Evolutionary conservation across 2,797 vertebrate species (phyloP).

Genomic region (Micromesistius poutassou): DNA sequence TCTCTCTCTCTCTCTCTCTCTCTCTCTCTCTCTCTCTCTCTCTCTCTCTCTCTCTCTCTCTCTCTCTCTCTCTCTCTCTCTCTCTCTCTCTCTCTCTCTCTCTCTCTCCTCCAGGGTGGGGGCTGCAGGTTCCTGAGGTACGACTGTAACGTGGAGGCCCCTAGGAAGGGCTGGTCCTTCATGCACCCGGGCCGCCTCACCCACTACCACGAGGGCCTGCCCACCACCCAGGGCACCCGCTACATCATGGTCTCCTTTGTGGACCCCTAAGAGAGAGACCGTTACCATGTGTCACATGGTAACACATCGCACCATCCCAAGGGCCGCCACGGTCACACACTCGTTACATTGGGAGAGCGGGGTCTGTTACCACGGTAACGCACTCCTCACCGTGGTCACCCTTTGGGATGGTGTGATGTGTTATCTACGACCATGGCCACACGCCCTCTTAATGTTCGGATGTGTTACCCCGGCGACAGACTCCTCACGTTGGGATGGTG

Average conservation of each 20-base stretch:
- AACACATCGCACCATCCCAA: neutral
- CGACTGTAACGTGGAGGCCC: constrained; percentile 78
- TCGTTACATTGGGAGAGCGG: neutral
- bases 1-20: no score
- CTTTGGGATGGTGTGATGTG: neutral
- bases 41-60: neutral
- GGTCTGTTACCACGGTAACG: neutral
- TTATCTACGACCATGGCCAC: neutral
- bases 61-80: no score
- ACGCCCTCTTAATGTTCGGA: neutral
- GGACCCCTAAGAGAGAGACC: constrained; percentile 72
- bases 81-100: no score
- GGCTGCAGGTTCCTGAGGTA: constrained; percentile 86
- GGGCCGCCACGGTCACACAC: neutral
- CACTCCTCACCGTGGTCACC: neutral
- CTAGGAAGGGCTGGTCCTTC: constrained; percentile 87
- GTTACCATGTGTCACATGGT: no score
- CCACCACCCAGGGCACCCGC: constrained; percentile 80
- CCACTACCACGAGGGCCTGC: constrained; percentile 88
- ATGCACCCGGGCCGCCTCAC: constrained; percentile 88
- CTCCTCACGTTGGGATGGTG: neutral
- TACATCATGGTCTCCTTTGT: constrained; percentile 94
- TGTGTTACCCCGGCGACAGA: neutral
- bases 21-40: no score
- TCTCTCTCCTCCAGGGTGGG: constrained; percentile 71